These are phyloP conservation scores for Agriopis aurantiaria DNA, from an alignment of 2,888 invertebrate genomes.

Conservation along the genomic window DNA sequence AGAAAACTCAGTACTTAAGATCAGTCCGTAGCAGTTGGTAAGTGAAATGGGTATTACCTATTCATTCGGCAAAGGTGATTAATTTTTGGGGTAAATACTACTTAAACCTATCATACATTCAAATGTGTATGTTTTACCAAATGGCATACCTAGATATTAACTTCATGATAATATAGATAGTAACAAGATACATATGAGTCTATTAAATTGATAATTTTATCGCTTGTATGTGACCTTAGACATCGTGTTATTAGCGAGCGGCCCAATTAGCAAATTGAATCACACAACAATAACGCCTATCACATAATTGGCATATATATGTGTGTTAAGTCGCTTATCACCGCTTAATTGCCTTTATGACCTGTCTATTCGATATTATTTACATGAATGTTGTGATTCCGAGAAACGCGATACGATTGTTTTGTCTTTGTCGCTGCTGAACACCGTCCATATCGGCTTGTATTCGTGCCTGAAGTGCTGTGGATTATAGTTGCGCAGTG, in stretches of 20 bases:
- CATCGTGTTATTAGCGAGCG: conserved; percentile 59
- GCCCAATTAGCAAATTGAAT: conserved; percentile 70
- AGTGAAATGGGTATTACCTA: too few relatives aligned
- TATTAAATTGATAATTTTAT: conserved; percentile 54
- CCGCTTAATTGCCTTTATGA: conserved; percentile 68
- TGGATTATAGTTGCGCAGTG: conserved; percentile 54
- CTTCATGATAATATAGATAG: conserved; percentile 21
- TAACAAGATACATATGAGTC: conserved; percentile 38
- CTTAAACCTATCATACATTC: neutral
- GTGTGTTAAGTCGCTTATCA: conserved; percentile 67
- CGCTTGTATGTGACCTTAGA: conserved; percentile 53
- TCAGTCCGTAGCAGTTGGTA: too few relatives aligned
- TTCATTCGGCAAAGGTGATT: too few relatives aligned
- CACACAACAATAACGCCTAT: conserved; percentile 54
- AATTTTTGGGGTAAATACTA: too few relatives aligned
- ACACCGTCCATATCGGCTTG: conserved; percentile 30
- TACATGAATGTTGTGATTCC: conserved; percentile 61
- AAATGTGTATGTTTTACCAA: conserved; percentile 3
- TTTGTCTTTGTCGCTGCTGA: conserved; percentile 59
- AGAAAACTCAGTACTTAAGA: too few relatives aligned
- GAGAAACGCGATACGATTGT: conserved; percentile 66
- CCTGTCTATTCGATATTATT: conserved; percentile 67
- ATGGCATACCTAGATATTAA: conserved; percentile 10
- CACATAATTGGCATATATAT: conserved; percentile 50
- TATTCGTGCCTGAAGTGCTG: conserved; percentile 12